Conservation (phyloP, 2,888 invertebrate genomes). For the Lithophane socia region DNA sequence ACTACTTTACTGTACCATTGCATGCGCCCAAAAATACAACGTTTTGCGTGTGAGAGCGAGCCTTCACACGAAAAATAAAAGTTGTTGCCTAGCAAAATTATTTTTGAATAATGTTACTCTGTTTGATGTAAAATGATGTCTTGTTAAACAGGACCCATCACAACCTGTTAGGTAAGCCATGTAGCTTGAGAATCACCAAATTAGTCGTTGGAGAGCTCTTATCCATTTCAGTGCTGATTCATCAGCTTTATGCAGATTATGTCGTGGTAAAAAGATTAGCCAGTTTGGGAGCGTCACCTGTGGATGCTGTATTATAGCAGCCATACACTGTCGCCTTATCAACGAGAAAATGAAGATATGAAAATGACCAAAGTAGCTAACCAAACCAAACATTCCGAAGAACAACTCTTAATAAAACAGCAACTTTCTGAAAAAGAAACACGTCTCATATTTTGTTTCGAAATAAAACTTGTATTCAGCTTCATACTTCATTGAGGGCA, state of each 20-base stretch:
- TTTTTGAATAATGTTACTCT: too few species aligned
- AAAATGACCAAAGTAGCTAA: slow-evolving; percentile 10
- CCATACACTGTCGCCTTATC: not conserved
- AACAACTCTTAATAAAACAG: slow-evolving; percentile 13
- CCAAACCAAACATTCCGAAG: not conserved
- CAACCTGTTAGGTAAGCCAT: too few species aligned
- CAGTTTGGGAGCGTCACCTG: not conserved
- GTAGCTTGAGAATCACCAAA: too few species aligned
- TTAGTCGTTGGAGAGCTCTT: not conserved
- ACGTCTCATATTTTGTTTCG: slow-evolving; percentile 54
- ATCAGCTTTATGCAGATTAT: not conserved
- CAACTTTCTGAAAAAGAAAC: slow-evolving; percentile 46
- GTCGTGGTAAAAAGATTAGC: not conserved
- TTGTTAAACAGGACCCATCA: too few species aligned
- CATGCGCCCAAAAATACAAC: too few species aligned
- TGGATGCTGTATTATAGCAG: not conserved
- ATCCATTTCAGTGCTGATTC: not conserved
- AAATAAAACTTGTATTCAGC: slow-evolving; percentile 41
- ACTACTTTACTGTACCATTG: too few species aligned
- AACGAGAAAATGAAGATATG: not conserved
- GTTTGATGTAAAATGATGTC: too few species aligned
- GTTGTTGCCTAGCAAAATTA: too few species aligned
- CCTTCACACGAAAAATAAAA: too few species aligned
- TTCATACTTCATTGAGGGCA: slow-evolving; percentile 54
- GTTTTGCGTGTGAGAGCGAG: too few species aligned